Base-by-base conservation (phyloP, 2,888 invertebrate species). In the Cabera pusaria region DNA sequence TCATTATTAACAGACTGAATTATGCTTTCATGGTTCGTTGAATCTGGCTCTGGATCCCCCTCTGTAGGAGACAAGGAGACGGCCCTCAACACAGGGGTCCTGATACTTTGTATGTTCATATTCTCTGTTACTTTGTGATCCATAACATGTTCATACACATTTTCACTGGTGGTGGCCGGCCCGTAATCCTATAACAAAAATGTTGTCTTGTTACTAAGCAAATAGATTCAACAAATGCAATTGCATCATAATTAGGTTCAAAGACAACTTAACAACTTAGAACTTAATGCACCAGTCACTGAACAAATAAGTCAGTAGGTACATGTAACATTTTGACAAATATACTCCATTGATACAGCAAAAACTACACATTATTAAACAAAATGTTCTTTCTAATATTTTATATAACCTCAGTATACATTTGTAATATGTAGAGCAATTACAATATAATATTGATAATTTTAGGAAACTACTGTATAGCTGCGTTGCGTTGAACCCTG, bases 161-260 rank as follows among this genome's bases (percentile, higher is more conserved):
- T 82, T 78, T 87, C 85, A 86, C 74, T 84, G 88, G 88, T 70
- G 89, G 88, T 73, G 88, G 88, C 66, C 87, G 88, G 84, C 88
- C 90, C 85, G 79, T 85, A 86, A 84, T 80, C 79, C 90, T 90
- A 65, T 51, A 88, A 88, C 72, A 84, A 82, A 36, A 50, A 43
- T 52, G 44, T 38, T 53, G 32, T 34, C 16, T 24, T 18, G 34
- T 16, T 8, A 14, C 14, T 16, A 8, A 23, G 7, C 6, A 34
- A 9, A 24, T 17, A 6, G n/a, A n/a, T n/a, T n/a, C n/a, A n/a
- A 23, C 26, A 39, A 5, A 20, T 19, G 33, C 19, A 34, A 28
- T 28, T 28, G 33, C 28, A 29, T 8, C 8, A 8, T n/a, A n/a
- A n/a, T n/a, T n/a, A n/a, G n/a, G n/a, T n/a, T n/a, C n/a, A n/a